phyloP scores from a whole-genome alignment of 2,113 vertebrate genomes.

The Dicentrarchus labrax region DNA sequence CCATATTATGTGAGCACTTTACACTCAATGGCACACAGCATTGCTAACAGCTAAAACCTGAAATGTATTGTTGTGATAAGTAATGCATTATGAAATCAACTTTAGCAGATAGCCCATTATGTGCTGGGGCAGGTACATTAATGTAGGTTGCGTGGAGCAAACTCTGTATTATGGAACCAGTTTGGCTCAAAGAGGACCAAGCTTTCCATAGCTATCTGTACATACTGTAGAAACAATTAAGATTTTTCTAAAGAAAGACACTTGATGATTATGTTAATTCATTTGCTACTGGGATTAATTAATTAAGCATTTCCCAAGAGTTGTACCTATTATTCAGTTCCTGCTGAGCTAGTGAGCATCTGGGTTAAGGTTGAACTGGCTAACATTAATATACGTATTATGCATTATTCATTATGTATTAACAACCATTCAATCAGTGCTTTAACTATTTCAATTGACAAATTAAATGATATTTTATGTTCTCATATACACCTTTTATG shows the following conservation, averaged over 20 bases:
- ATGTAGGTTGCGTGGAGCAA: background rate
- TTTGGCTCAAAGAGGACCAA: background rate
- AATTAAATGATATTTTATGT: background rate
- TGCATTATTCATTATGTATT: background rate
- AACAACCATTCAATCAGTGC: background rate
- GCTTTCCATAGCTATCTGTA: background rate
- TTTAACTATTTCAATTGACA: background rate
- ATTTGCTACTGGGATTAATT: background rate
- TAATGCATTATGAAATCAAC: background rate
- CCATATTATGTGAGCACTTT: background rate
- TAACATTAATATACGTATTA: background rate
- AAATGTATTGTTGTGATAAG: background rate
- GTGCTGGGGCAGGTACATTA: background rate
- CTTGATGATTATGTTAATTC: background rate
- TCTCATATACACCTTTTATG: background rate
- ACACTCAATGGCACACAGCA: background rate
- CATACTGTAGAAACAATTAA: background rate
- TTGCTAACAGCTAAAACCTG: background rate
- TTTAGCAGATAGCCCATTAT: background rate
- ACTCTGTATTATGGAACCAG: background rate
- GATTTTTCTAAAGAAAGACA: background rate
- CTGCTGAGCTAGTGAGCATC: background rate
- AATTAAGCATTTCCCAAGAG: background rate
- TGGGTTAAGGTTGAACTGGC: background rate
- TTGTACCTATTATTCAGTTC: background rate